Percentiles rank a stretch among this genome's conserved stretches.
Conservation (phyloP, 2,797 vertebrate species). For the Numenius phaeopus region DNA sequence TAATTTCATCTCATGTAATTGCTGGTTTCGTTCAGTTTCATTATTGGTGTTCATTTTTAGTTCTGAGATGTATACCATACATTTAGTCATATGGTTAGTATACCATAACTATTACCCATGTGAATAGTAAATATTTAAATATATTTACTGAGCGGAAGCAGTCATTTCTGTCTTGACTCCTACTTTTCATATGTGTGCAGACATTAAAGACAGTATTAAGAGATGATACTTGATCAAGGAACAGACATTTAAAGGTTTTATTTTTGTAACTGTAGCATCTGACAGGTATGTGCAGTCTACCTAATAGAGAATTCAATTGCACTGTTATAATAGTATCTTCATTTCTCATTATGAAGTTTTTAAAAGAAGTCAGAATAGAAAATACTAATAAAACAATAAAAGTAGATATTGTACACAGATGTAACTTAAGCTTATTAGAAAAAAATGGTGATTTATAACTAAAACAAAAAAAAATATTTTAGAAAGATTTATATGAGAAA, state of each 20-base stretch:
- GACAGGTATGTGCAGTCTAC: conserved; percentile 72
- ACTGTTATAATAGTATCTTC: conserved; percentile 82
- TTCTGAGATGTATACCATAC: not conserved
- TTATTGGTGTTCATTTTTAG: not conserved
- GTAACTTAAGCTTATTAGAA: not conserved
- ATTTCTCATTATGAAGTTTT: conserved; percentile 83
- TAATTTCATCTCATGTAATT: not conserved
- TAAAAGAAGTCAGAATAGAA: conserved; percentile 80
- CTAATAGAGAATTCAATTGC: conserved; percentile 83
- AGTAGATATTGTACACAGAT: conserved; percentile 73
- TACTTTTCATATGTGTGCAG: conserved; percentile 66
- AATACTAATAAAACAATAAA: conserved; percentile 79
- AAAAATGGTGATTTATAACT: not conserved
- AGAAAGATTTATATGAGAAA: not conserved
- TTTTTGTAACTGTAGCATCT: conserved; percentile 79
- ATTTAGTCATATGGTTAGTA: not conserved
- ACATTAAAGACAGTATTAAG: conserved; percentile 81
- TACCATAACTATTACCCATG: not conserved
- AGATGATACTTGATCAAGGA: conserved; percentile 80
- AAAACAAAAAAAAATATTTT: not conserved
- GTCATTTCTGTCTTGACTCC: conserved; percentile 80
- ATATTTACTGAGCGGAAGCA: conserved; percentile 83
- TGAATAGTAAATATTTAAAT: conserved; percentile 78
- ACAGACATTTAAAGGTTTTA: conserved; percentile 72
- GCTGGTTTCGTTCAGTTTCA: not conserved